Evolutionary conservation across 2,888 invertebrate species (phyloP).

Genomic region (Conomelus anceps): DNA sequence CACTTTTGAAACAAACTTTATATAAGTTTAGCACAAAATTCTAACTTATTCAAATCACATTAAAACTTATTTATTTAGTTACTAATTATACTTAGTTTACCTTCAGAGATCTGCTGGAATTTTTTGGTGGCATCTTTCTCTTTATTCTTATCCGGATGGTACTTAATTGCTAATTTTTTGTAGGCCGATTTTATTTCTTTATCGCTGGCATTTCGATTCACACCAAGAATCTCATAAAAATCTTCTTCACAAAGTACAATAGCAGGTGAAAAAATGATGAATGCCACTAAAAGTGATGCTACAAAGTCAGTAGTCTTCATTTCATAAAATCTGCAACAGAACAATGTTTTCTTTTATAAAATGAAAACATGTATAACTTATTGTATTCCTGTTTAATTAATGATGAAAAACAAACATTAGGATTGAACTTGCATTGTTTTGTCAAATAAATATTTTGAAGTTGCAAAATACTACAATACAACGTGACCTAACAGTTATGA

Average conservation of each 20-base stretch:
- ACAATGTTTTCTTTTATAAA: too few relatives aligned
- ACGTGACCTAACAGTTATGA: too few relatives aligned
- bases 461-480: too few relatives aligned
- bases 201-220: conserved; percentile 24
- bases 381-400: too few relatives aligned
- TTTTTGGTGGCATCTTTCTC: conserved; percentile 27
- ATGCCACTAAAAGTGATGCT: background rate
- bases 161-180: conserved; percentile 27
- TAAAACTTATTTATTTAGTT: too few relatives aligned
- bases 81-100: background rate
- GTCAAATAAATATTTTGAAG: too few relatives aligned
- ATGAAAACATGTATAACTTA: too few relatives aligned
- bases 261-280: background rate
- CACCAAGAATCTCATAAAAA: conserved; percentile 29
- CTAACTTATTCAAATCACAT: too few relatives aligned
- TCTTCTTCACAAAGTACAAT: conserved; percentile 14
- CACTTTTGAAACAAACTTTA: too few relatives aligned
- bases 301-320: background rate
- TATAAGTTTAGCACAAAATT: too few relatives aligned
- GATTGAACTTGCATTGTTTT: too few relatives aligned
- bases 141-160: conserved; percentile 32
- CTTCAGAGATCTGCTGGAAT: conserved; percentile 32
- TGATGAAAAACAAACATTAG: too few relatives aligned
- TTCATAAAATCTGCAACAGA: background rate
- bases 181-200: conserved; percentile 31